These are phyloP conservation scores for Sphecodes monilicornis DNA, from an alignment of 2,888 invertebrate species.

Conservation along the genomic window DNA sequence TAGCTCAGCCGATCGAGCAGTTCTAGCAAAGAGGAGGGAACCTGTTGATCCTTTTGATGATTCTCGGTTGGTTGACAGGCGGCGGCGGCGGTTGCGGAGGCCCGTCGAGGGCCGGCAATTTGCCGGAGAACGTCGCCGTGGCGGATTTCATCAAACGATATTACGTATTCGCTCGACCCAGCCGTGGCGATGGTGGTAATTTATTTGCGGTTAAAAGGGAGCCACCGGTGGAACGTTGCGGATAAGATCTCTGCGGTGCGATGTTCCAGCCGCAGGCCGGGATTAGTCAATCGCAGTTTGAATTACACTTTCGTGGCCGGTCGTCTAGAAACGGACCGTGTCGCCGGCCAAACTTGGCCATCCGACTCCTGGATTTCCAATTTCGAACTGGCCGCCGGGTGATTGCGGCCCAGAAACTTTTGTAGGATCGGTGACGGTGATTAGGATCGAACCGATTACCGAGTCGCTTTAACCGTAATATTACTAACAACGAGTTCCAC, in stretches of 20 bases:
- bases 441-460: neutral
- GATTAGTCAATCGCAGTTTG: constrained; percentile 38
- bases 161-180: constrained; percentile 11
- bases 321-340: constrained; percentile 15
- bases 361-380: constrained; percentile 39
- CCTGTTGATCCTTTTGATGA: constrained; percentile 57
- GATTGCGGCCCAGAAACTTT: neutral
- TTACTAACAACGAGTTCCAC: neutral
- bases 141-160: constrained; percentile 17
- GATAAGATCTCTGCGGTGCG: constrained; percentile 29
- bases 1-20: neutral
- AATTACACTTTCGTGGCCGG: constrained; percentile 36
- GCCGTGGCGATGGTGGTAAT: neutral
- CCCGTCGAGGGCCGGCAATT: constrained; percentile 30
- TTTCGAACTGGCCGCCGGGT: constrained; percentile 7
- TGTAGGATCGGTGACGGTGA: neutral
- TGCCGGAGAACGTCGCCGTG: neutral
- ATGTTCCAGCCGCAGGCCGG: constrained; percentile 23
- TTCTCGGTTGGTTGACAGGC: constrained; percentile 15
- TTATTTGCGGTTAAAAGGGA: constrained; percentile 9
- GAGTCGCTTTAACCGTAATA: neutral
- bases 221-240: constrained; percentile 3
- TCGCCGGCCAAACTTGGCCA: constrained; percentile 48
- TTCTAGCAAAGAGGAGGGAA: constrained; percentile 25
- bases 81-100: too few relatives aligned